Evolutionary conservation across 2,797 vertebrate species (phyloP).

Genomic region (Cyclopterus lumpus): DNA sequence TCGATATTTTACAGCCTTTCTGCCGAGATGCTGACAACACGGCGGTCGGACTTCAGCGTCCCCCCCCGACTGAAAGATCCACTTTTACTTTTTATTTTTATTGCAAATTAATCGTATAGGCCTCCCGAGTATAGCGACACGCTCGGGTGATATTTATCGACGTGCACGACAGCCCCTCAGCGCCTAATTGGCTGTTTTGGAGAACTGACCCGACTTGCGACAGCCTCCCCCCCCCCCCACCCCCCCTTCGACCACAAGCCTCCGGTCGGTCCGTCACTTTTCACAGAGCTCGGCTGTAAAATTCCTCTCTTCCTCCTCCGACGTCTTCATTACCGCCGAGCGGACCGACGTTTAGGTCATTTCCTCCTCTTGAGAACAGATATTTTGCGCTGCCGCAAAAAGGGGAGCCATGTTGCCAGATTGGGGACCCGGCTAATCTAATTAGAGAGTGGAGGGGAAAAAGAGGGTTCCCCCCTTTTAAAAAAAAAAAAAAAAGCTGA

Average conservation of each 20-base stretch:
- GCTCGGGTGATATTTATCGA: constrained; percentile 74
- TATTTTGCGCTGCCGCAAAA: constrained; percentile 78
- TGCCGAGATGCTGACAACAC: constrained; percentile 51
- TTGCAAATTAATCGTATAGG: constrained; percentile 42
- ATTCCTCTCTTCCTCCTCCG: constrained; percentile 60
- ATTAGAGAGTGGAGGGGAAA: constrained; percentile 85
- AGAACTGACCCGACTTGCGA: constrained; percentile 70
- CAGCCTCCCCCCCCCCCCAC: constrained; percentile 60
- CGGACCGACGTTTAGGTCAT: constrained; percentile 85
- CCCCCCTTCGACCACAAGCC: constrained; percentile 59
- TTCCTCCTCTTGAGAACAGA: constrained; percentile 82
- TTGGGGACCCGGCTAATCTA: constrained; percentile 84
- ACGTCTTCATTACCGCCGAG: constrained; percentile 82
- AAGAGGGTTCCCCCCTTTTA: constrained; percentile 76
- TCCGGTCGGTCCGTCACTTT: constrained; percentile 65
- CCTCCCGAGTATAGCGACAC: constrained; percentile 66
- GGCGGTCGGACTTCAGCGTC: constrained; percentile 25
- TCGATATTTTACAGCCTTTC: constrained; percentile 57
- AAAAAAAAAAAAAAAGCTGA: constrained; percentile 71
- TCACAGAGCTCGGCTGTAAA: constrained; percentile 72
- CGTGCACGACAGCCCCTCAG: constrained; percentile 59
- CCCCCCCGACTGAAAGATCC: constrained; percentile 46
- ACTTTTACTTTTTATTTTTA: constrained; percentile 39
- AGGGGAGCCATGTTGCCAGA: constrained; percentile 80
- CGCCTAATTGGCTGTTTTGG: constrained; percentile 75